Evolutionary conservation across 2,888 invertebrate genomes (phyloP), one percentile per base, ranked within the genome.

Genomic region (Oconnorella tubifera): DNA sequence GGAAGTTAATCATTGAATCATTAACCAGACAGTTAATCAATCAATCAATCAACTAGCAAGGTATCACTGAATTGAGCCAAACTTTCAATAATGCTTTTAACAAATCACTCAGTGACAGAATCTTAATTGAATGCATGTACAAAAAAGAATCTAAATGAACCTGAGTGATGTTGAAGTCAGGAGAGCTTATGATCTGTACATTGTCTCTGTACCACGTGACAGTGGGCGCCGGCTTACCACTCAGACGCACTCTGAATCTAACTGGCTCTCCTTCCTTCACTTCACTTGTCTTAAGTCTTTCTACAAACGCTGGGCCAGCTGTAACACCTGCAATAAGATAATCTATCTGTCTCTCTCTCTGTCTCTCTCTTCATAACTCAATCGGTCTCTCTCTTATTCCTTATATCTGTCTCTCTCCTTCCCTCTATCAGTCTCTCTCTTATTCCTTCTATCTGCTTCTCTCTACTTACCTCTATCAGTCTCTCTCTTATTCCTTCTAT

Each of bases 291-390:
- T 88, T 87, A 63, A 94, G 84, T 64, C 92, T 90, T 77, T 89
- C 87, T 1, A 89, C 88, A 74, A 94, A 90, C 75, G 86, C 88
- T 50, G 91, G 91, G 40, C 90, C 90, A 76, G 90, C 89, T 70
- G 89, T 87, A 32, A 88, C 88, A 83, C 90, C 90, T 90, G 80
- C 25, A 25, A 40, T 40, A 6, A 40, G 19, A 14, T 19, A 40
- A 40, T 40, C 40, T 14, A 40, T 40, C 40, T 14, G 19, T 40
- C 40, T 14, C 6, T 40, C 40, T 14, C 6, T 40, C 40, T 14
- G 19, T 40, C 40, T n/a, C n/a, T n/a, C n/a, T n/a, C n/a, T n/a
- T n/a, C n/a, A n/a, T n/a, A n/a, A n/a, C n/a, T n/a, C n/a, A n/a
- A n/a, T n/a, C n/a, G n/a, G n/a, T n/a, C n/a, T n/a, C n/a, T n/a